Base-by-base conservation (phyloP, 2,888 invertebrate genomes). In the Lypha dubia region DNA sequence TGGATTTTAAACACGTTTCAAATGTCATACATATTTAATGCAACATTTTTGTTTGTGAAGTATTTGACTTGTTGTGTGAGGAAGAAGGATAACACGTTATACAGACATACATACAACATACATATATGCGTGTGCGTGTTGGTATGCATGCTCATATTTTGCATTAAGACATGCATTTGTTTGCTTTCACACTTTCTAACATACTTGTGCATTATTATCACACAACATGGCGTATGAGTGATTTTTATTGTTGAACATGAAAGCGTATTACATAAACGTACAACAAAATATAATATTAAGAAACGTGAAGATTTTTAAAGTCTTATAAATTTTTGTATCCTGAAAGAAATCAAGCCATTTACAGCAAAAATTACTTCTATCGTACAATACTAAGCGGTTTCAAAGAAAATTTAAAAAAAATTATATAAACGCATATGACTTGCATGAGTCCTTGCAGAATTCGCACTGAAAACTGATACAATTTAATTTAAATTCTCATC, bases 21-120 rank as follows among this genome's bases (percentile, higher is more conserved):
- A 63, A 62, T 75, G 81, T 81, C 81, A 81, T 81, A 68, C 81
- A 81, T 81, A 68, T 75, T 56, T 28, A 81, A 75, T 81, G 81
- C 62, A 70, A 75, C 62, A 60, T 70, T 63, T 75, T 51, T 53
- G 6, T 44, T 7, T 56, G 32, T 7, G 41, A 51, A n/a, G n/a
- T 62, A 51, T 60, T 51, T 62, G 70, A 63, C 63, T 24, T 63
- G 32, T 46, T 32, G 41, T 32, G 60, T 22, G 24, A 38, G 65
- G 32, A 74, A 51, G 20, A 73, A 67, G 62, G 24, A 70, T 32
- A 60, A 62, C 22, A 62, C 11, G 38, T 56, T 65, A 71, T 44
- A 38, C 38, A 38, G 1, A 38, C 9, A 24, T 56, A 32, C 44
- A 44, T 51, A 46, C n/a, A n/a, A n/a, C n/a, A n/a, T 44, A n/a